Evolutionary conservation across 2,888 invertebrate species (phyloP).

Genomic region (Cephus rjabovi): DNA sequence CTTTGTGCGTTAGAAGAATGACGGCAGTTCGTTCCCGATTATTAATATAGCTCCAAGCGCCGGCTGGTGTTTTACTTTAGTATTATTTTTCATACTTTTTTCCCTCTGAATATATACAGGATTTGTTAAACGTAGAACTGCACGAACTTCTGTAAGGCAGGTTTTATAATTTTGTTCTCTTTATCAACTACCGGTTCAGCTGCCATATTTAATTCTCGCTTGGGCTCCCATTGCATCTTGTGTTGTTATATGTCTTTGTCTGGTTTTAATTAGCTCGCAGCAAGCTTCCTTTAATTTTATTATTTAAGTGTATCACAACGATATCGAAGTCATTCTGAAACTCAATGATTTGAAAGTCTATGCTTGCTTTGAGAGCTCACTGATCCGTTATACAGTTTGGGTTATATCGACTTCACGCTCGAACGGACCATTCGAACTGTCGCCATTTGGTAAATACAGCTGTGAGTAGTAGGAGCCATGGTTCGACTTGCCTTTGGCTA

Average conservation of each 20-base stretch:
- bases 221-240: not conserved
- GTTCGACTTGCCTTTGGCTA: not conserved
- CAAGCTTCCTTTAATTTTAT: not conserved
- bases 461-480: not conserved
- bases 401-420: not conserved
- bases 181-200: not conserved
- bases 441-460: not conserved
- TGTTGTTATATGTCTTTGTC: too few species aligned
- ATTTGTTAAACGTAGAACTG: not conserved
- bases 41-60: not conserved
- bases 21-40: not conserved
- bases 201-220: not conserved
- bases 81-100: not conserved
- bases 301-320: not conserved
- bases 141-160: not conserved
- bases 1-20: not conserved
- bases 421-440: not conserved
- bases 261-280: not conserved
- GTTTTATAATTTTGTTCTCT: not conserved
- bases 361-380: not conserved
- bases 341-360: not conserved
- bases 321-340: not conserved
- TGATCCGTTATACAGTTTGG: not conserved
- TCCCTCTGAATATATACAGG: not conserved
- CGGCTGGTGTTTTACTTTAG: not conserved